Percentiles rank a stretch among this genome's conserved stretches.
Conservation (phyloP, 2,797 vertebrate genomes). For the Onychomys arenicola region DNA sequence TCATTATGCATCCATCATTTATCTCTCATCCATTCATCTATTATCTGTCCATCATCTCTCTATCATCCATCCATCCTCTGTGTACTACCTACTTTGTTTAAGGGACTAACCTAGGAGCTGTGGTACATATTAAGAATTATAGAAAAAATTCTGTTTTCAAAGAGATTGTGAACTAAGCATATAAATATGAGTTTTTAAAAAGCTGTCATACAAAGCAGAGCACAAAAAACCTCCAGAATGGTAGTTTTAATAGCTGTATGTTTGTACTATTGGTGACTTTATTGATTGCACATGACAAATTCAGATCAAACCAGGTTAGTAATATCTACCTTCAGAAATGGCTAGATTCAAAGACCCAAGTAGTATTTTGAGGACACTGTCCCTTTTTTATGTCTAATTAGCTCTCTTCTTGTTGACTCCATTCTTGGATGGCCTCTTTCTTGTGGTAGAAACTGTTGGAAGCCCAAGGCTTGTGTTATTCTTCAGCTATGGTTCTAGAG, state of each 20-base stretch:
- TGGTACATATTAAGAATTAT: neutral
- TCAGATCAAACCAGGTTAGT: neutral
- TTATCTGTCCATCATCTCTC: neutral
- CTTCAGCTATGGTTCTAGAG: neutral
- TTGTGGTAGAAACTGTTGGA: neutral
- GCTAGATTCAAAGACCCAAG: neutral
- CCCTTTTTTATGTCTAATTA: neutral
- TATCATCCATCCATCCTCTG: neutral
- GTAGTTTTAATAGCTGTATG: neutral
- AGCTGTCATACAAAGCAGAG: neutral
- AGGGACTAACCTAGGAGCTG: neutral
- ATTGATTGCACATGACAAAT: neutral
- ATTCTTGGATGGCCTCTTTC: neutral
- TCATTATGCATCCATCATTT: neutral
- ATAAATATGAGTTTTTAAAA: neutral
- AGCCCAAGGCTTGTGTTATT: neutral
- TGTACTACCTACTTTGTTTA: neutral
- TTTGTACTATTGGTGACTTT: constrained; percentile 7
- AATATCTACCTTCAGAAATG: neutral
- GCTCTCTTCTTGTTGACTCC: neutral
- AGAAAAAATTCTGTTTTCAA: constrained; percentile 18
- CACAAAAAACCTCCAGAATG: neutral
- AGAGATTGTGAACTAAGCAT: constrained; percentile 24
- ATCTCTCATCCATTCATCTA: neutral
- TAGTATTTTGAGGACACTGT: neutral